Percentiles rank a stretch among this genome's conserved stretches.
Evolutionary conservation across 2,113 vertebrate species (phyloP).

Genomic region (Macaca nemestrina): DNA sequence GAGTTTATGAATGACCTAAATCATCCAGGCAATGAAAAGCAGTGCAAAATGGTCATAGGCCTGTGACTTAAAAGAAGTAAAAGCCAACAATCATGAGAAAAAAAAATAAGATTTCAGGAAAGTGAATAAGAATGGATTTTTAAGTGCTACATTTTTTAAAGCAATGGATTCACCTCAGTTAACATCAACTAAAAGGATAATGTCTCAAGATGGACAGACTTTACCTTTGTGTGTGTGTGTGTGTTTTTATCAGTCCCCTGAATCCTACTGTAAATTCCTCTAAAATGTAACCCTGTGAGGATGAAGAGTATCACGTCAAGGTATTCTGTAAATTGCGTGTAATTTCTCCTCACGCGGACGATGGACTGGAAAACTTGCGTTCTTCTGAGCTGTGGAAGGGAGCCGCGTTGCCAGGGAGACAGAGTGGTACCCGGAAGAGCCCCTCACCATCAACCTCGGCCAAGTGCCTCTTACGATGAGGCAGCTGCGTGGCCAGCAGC

Average conservation of each 20-base stretch:
- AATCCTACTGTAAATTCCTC: not conserved
- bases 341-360: not conserved
- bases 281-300: not conserved
- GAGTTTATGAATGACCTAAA: not conserved
- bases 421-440: not conserved
- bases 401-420: constrained; percentile 17
- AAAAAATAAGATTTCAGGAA: not conserved
- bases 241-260: not conserved
- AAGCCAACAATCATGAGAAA: not conserved
- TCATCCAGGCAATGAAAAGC: not conserved
- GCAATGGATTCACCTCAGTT: not conserved
- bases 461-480: not conserved
- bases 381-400: constrained; percentile 1
- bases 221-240: not conserved
- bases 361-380: not conserved
- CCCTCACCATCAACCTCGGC: not conserved
- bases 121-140: not conserved
- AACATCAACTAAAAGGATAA: not conserved
- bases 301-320: not conserved
- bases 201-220: not conserved
- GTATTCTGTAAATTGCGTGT: not conserved
- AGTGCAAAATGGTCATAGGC: not conserved
- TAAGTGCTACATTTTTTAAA: not conserved
- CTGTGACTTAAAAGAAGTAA: not conserved
- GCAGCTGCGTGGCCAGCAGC: not conserved